phyloP scores from a whole-genome alignment of 1,140 invertebrate genomes.

The Formica exsecta region DNA sequence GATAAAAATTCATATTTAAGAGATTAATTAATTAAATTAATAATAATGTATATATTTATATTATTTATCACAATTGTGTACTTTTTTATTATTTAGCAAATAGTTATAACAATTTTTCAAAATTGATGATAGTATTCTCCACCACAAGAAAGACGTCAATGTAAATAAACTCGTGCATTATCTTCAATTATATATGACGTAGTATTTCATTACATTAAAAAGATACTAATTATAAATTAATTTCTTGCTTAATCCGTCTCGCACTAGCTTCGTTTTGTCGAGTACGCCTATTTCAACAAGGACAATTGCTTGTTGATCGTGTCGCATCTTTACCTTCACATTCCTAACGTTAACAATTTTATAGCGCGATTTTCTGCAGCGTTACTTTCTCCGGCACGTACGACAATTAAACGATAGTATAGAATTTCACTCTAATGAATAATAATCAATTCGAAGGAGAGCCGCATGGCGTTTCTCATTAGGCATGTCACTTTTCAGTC shows the following conservation, averaged over 20 bases:
- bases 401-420: slow-evolving; percentile 60
- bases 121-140: not conserved
- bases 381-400: slow-evolving; percentile 52
- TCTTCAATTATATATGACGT: not conserved
- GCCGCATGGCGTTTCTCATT: slow-evolving; percentile 28
- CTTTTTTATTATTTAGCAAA: not conserved
- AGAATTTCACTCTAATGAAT: slow-evolving; percentile 69
- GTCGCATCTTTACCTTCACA: slow-evolving; percentile 18
- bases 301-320: slow-evolving; percentile 40
- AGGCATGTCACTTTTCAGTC: not conserved
- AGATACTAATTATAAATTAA: slow-evolving; percentile 36
- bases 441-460: slow-evolving; percentile 36
- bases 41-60: too few relatives aligned
- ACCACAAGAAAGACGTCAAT: not conserved
- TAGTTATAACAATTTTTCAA: not conserved
- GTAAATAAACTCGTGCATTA: not conserved
- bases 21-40: too few relatives aligned
- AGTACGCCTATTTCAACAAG: slow-evolving; percentile 13
- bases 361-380: not conserved
- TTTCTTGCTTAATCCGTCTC: not conserved
- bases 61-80: too few relatives aligned
- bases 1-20: too few relatives aligned
- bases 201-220: slow-evolving; percentile 25
- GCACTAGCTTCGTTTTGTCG: not conserved
- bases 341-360: slow-evolving; percentile 58